A percentile compares a stretch with the other conserved stretches of the same genome.
Conservation (phyloP, 1,140 invertebrate species). For the Phenacoccus solenopsis region DNA sequence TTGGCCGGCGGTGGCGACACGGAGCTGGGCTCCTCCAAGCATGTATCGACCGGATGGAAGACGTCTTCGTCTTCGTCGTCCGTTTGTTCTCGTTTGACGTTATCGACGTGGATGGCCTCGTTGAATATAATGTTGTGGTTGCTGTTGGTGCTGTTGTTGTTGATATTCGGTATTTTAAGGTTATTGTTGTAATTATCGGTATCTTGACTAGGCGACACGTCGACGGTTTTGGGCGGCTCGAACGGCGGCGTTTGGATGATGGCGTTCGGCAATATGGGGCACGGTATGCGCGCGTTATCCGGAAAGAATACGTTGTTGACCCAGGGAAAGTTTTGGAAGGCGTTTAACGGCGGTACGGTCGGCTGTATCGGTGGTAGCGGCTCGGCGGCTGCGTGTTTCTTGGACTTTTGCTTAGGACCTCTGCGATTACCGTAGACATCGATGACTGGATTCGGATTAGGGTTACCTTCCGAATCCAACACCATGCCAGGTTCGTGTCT, state of each 20-base stretch:
- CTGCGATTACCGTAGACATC: conserved; percentile 79
- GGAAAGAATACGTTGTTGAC: background rate
- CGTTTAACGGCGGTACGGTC: background rate
- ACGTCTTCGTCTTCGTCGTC: background rate
- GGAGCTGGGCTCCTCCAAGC: background rate
- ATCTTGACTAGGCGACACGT: background rate
- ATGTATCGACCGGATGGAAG: background rate
- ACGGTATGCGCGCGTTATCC: background rate
- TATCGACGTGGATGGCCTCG: too few species aligned
- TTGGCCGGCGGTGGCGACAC: background rate
- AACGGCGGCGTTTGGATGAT: conserved; percentile 8
- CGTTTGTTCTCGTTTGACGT: too few species aligned
- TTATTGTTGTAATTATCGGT: background rate
- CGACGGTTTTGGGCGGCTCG: background rate
- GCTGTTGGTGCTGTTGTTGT: background rate
- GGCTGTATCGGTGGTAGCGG: background rate
- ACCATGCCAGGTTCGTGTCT: conserved; percentile 67
- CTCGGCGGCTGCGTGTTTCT: conserved; percentile 20
- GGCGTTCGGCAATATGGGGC: background rate
- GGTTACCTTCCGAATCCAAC: conserved; percentile 72
- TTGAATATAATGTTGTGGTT: background rate
- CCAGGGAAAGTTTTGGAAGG: background rate
- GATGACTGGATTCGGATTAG: conserved; percentile 72
- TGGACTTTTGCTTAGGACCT: conserved; percentile 59
- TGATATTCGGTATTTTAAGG: background rate